Evolutionary conservation across 2,888 invertebrate species (phyloP), one percentile per base, ranked within the genome.

Genomic region (Lepetodrilus schrolli): DNA sequence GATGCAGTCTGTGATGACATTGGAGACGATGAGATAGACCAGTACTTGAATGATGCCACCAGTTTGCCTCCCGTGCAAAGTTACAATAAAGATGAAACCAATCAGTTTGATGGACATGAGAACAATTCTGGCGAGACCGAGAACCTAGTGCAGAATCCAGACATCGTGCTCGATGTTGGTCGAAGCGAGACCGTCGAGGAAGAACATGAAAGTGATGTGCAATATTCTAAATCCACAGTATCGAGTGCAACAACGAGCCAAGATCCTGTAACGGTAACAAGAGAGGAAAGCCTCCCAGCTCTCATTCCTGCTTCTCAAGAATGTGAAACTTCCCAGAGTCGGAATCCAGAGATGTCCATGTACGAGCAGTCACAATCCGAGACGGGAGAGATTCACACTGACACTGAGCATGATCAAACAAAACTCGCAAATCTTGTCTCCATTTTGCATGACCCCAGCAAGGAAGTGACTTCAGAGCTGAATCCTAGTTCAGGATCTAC

Each of bases 1-100:
- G 75, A 74, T 38, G 51, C 69, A 20, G 77, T 75, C 17, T 77
- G 81, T 51, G 70, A 70, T 47, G 75, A 82, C 43, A 36, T 83
- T 17, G 79, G 83, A 73, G 82, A 82, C 17, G 70, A 74, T 26
- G 83, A 82, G 65, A 48, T 86, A n/a, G 80, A 82, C 69, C 78
- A 78, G 47, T 86, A 86, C 72, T 75, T 86, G 4, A 75, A 71
- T 66, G 76, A 81, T 49, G 68, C 76, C 1, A 73, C 78, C 17
- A 13, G 47, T 20, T 17, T 7, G 34, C 23, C 51, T 26, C 47
- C 1, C 2, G 21, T 36, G 30, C 70, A 50, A 7, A 37, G 34
- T 66, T 10, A 36, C 20, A 20, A 21, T 66, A 65, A 48, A 13
- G 38, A 7, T 36, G 34, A 34, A 30, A 30, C 13, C 30, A 58